Evolutionary conservation across 2,797 vertebrate species (phyloP), one percentile per base, ranked within the genome.

Genomic region (Diplodus puntazzo): DNA sequence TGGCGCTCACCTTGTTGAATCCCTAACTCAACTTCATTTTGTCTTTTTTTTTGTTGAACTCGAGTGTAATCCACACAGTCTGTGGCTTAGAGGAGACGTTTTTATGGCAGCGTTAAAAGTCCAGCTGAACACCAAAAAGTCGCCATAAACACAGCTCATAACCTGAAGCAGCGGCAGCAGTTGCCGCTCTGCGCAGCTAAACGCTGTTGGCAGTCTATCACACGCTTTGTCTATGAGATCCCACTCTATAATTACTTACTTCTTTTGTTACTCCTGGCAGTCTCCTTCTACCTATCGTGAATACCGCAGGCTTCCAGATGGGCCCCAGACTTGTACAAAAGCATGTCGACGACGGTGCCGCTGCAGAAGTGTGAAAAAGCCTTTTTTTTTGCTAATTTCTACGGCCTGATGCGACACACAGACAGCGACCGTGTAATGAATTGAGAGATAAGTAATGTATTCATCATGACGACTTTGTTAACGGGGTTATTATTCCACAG

Each of bases 191-290:
- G 60, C 77, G 53, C 78, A 63, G 62, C 55, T 76, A 81, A 81
- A 76, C 75, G 62, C 75, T 1, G 17, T 42, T 60, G 79, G 70
- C 84, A 73, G 61, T 77, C 69, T 80, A 43, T 80, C 73, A 73
- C 63, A 59, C 17, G 17, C 73, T 82, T 78, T 83, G 80, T 87
- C 80, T 82, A 2, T 80, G 74, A 81, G 73, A 80, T 81, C 67
- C 61, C 23, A 64, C 80, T 68, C 60, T 77, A 72, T 89, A 87
- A 93, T 90, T 89, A 86, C 68, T 73, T 67, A 30, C 73, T 76
- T 71, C 81, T 87, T 80, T 89, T 88, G 79, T 92, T 76, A 67
- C 77, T 75, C 73, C 75, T 78, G 75, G 75, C 79, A 53, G 64
- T 85, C 58, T 71, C 76, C 53, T 83, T 34, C 65, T 63, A 77